A percentile compares a stretch with the other conserved stretches of the same genome.
Evolutionary conservation across 2,888 invertebrate genomes (phyloP).

Genomic region (Brenthis daphne): DNA sequence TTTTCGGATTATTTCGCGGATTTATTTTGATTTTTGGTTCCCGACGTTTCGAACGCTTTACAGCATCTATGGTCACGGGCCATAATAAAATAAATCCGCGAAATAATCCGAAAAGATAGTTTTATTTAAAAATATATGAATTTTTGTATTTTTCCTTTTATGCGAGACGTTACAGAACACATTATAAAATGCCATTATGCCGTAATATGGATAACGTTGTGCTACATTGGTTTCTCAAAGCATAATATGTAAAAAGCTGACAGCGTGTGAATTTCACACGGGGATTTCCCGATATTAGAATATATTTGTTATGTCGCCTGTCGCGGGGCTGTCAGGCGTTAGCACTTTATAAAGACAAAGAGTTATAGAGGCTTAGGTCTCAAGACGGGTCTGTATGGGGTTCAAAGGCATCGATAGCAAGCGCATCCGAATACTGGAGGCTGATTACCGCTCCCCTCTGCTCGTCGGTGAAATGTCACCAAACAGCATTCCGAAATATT

Average conservation of each 20-base stretch:
- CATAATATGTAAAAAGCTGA: constrained; percentile 26
- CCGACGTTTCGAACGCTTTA: too few species aligned
- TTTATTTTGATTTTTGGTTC: too few species aligned
- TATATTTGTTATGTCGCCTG: constrained; percentile 1
- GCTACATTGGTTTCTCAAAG: constrained; percentile 2
- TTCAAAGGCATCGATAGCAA: constrained; percentile 43
- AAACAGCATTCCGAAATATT: constrained; percentile 81
- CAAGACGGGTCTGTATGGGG: constrained; percentile 30
- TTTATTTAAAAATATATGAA: too few species aligned
- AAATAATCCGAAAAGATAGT: too few species aligned
- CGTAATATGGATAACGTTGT: constrained; percentile 27
- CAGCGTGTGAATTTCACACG: constrained; percentile 42
- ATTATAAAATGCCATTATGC: constrained; percentile 2
- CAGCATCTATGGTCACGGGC: too few species aligned
- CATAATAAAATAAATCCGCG: too few species aligned
- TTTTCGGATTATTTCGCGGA: too few species aligned
- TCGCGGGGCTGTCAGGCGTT: background rate
- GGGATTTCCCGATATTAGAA: constrained; percentile 43
- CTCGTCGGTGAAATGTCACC: constrained; percentile 80
- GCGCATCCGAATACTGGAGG: constrained; percentile 61
- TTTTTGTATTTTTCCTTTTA: background rate
- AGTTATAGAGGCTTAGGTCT: constrained; percentile 3
- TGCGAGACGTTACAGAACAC: background rate
- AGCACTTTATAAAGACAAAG: background rate
- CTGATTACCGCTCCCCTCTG: constrained; percentile 67